A percentile compares a stretch with the other conserved stretches of the same genome.
phyloP scores from a whole-genome alignment of 2,113 vertebrate species.

The Dryoscopus gambensis region DNA sequence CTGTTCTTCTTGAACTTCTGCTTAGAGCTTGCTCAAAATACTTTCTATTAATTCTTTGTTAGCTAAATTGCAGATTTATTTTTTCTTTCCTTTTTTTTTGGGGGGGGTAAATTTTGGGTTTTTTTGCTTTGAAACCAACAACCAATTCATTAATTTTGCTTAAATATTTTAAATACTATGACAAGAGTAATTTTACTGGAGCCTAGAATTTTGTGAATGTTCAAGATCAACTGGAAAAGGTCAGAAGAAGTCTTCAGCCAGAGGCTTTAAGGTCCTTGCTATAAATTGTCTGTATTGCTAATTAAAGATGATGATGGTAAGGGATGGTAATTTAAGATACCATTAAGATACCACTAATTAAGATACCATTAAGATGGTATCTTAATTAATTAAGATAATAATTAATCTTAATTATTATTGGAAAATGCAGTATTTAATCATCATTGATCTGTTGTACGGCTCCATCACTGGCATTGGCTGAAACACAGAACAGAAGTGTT shows the following conservation, averaged over 20 bases:
- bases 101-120: fast-evolving
- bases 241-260: not conserved
- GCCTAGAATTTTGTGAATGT: not conserved
- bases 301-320: not conserved
- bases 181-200: not conserved
- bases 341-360: too few relatives aligned
- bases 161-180: not conserved
- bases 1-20: not conserved
- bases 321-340: not conserved
- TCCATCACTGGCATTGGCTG: not conserved
- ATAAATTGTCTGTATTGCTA: not conserved
- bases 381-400: not conserved
- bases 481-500: not conserved
- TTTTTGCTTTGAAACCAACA: not conserved
- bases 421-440: slow-evolving; percentile 26
- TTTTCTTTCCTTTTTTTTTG: not conserved
- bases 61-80: not conserved
- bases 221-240: not conserved
- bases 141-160: not conserved
- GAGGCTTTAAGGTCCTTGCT: not conserved
- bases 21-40: not conserved
- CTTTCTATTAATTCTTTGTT: not conserved
- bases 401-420: not conserved
- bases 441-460: not conserved
- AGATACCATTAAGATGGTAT: not conserved